A percentile compares a stretch with the other conserved stretches of the same genome.
These are phyloP conservation scores for Stegodyphus mimosarum DNA, from an alignment of 1,140 invertebrate genomes.

Conservation along the genomic window DNA sequence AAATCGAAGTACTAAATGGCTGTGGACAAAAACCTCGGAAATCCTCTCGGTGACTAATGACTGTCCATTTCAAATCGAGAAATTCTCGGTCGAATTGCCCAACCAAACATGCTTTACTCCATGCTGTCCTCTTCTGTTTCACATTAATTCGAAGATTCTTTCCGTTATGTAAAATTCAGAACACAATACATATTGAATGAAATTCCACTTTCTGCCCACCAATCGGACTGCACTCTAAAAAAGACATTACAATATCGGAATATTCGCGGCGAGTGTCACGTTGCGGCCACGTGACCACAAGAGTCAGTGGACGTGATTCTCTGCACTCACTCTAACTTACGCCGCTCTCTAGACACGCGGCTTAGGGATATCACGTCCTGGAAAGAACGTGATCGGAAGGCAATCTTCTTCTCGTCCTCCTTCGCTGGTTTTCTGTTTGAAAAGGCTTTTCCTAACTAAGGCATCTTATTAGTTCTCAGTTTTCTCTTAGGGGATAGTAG, in stretches of 20 bases:
- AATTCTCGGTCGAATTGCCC: too few relatives aligned
- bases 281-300: background rate
- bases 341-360: background rate
- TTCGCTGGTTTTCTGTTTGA: too few relatives aligned
- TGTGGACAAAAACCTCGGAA: too few relatives aligned
- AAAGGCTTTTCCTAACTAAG: too few relatives aligned
- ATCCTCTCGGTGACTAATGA: too few relatives aligned
- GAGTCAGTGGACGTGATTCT: background rate
- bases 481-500: too few relatives aligned
- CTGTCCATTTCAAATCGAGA: too few relatives aligned
- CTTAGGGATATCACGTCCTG: background rate
- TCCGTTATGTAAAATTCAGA: background rate
- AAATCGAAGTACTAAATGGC: too few relatives aligned
- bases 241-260: constrained; percentile 1
- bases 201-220: background rate
- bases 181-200: background rate
- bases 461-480: too few relatives aligned
- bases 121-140: too few relatives aligned
- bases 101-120: too few relatives aligned
- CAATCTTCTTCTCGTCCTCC: too few relatives aligned
- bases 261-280: background rate
- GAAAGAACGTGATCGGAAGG: background rate
- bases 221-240: background rate
- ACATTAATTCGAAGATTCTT: background rate
- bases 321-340: background rate